Conservation (phyloP, 2,797 vertebrate species). For the Siniperca obscura region DNA sequence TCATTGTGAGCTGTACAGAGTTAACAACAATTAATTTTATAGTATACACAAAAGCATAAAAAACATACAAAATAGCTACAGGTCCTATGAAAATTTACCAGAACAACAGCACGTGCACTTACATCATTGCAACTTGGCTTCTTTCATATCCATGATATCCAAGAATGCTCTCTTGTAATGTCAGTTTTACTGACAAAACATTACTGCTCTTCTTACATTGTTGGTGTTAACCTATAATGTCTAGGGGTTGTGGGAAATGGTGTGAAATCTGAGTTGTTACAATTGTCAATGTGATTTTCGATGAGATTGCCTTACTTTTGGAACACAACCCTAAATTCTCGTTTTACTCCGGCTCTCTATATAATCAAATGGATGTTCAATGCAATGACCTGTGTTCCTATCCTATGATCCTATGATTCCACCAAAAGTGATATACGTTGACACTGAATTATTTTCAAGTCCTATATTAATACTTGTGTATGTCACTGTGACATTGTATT, state of each 20-base stretch:
- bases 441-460: neutral
- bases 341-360: neutral
- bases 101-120: neutral
- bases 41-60: too few relatives aligned
- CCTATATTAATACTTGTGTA: too few relatives aligned
- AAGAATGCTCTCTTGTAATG: neutral
- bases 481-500: neutral
- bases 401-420: neutral
- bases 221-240: neutral
- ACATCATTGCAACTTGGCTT: too few relatives aligned
- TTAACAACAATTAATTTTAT: too few relatives aligned
- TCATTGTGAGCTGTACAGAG: neutral
- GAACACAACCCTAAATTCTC: neutral
- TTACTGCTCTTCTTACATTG: neutral
- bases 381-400: neutral
- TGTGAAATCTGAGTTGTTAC: neutral
- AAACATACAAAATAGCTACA: too few relatives aligned
- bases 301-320: neutral
- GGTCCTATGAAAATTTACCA: too few relatives aligned
- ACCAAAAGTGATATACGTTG: neutral
- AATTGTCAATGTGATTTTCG: neutral
- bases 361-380: neutral
- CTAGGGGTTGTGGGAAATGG: neutral
- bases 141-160: too few relatives aligned
- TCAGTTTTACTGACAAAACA: neutral